Conservation (phyloP, 64 coral and sea anemone genomes). For the Catalaphyllia jardinei region DNA sequence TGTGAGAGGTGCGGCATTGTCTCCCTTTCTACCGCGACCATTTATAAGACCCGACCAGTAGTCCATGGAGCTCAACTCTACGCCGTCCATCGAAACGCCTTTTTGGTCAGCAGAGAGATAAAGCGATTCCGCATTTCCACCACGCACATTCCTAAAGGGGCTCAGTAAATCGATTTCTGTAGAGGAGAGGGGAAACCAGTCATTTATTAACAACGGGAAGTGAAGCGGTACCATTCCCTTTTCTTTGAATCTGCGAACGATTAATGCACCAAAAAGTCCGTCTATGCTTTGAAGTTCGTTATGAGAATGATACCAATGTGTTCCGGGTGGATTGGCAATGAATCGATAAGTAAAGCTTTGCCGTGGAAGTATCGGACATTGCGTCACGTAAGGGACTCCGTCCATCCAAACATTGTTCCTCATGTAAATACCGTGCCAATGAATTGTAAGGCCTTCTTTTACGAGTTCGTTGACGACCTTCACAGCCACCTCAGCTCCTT, state of each 20-base stretch:
- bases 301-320: conserved; percentile 57
- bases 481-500: conserved; percentile 57
- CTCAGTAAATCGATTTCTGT: no score
- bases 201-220: no score
- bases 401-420: conserved; percentile 66
- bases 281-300: conserved; percentile 19
- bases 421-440: conserved; percentile 59
- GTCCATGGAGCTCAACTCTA: no score
- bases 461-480: conserved; percentile 52
- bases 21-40: no score
- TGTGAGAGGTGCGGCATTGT: no score
- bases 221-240: no score
- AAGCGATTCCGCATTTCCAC: no score
- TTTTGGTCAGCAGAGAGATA: no score
- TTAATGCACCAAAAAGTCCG: conserved; percentile 36
- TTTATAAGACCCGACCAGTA: no score
- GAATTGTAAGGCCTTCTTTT: conserved; percentile 28
- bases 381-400: conserved; percentile 39
- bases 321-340: conserved; percentile 35
- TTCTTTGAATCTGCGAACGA: conserved; percentile 25
- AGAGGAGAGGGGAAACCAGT: no score
- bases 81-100: no score
- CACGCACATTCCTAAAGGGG: no score
- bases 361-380: conserved; percentile 50
- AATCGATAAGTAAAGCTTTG: conserved; percentile 51